Conservation (phyloP, 1,140 invertebrate species). For the Drosophila funebris region DNA sequence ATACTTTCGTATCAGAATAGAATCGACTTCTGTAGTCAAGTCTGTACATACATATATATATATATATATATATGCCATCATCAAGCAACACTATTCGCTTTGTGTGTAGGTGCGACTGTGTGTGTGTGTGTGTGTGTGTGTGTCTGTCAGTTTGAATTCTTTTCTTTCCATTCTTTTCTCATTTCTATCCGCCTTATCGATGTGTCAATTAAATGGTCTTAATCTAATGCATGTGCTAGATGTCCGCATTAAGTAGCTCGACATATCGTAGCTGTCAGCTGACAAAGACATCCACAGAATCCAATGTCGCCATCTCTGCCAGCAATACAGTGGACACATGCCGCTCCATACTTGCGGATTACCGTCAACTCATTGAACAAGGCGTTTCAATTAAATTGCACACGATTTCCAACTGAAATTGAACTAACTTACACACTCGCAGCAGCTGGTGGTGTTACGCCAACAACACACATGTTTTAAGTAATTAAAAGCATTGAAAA, state of each 20-base stretch:
- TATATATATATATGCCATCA: not conserved
- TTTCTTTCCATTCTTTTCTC: conserved; percentile 7
- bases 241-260: conserved; percentile 51
- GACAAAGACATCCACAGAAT: conserved; percentile 11
- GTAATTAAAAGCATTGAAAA: conserved; percentile 21
- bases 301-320: not conserved
- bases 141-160: conserved; percentile 23
- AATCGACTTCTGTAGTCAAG: conserved; percentile 5
- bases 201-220: conserved; percentile 78
- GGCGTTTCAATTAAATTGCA: not conserved
- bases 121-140: conserved; percentile 19
- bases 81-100: not conserved
- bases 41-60: not conserved
- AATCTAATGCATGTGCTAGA: conserved; percentile 63
- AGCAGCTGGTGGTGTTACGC: not conserved
- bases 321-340: not conserved
- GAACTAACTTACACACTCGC: not conserved
- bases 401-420: not conserved
- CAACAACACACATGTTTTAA: not conserved
- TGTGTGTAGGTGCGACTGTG: conserved; percentile 14
- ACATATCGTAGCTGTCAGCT: conserved; percentile 37
- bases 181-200: conserved; percentile 44
- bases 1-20: not conserved
- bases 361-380: not conserved
- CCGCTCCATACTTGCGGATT: not conserved